Percentiles rank a stretch among this genome's conserved stretches.
phyloP scores from a whole-genome alignment of 1,140 invertebrate species.

The Pteromalus puparum region DNA sequence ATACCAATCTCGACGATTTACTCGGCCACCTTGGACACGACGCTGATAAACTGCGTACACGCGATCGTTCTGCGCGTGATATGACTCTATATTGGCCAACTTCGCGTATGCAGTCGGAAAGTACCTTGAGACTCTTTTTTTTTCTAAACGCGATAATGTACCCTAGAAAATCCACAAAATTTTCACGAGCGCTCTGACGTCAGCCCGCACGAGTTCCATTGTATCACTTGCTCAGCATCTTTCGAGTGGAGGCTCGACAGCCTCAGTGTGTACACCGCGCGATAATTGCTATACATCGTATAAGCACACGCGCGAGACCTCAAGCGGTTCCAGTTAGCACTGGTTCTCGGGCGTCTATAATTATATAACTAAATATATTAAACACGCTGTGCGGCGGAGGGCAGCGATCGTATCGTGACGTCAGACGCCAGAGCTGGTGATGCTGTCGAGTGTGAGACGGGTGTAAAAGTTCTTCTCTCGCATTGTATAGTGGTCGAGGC shows the following conservation, averaged over 20 bases:
- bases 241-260: too few relatives aligned
- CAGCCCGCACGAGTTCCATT: too few relatives aligned
- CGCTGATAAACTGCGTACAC: constrained; percentile 9
- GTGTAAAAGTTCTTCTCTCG: neutral
- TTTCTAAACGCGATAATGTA: too few relatives aligned
- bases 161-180: too few relatives aligned
- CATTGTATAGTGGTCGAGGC: neutral
- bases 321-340: neutral
- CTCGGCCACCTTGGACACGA: neutral
- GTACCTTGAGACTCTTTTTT: too few relatives aligned
- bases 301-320: neutral
- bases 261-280: too few relatives aligned
- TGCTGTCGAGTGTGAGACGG: neutral
- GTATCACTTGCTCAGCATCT: too few relatives aligned
- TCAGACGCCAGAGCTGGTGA: neutral
- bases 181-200: too few relatives aligned
- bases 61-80: neutral
- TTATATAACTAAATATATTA: neutral
- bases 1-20: neutral
- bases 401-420: neutral
- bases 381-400: neutral
- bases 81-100: too few relatives aligned
- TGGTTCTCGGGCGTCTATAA: neutral
- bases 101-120: too few relatives aligned
- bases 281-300: too few relatives aligned